A percentile compares a stretch with the other conserved stretches of the same genome.
These are phyloP conservation scores for Chrysotoxum bicinctum DNA, from an alignment of 2,888 invertebrate genomes.

Conservation along the genomic window DNA sequence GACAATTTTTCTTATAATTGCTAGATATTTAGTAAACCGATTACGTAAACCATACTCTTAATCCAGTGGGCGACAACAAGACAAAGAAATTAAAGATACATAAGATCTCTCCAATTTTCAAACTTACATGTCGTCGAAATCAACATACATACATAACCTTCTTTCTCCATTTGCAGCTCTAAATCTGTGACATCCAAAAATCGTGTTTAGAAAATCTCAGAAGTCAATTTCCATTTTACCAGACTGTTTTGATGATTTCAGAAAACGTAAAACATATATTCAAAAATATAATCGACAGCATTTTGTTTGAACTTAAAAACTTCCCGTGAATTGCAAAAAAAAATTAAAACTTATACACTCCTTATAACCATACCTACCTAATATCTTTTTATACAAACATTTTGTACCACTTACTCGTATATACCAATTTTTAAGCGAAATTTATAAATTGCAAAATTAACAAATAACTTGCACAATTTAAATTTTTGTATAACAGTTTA, in stretches of 20 bases:
- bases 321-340: neutral
- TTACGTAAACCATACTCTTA: too few relatives aligned
- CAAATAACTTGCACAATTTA: conserved; percentile 41
- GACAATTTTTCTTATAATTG: too few relatives aligned
- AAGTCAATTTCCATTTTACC: neutral
- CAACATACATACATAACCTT: too few relatives aligned
- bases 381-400: conserved; percentile 57
- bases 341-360: conserved; percentile 33
- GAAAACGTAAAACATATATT: neutral
- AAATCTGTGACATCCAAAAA: too few relatives aligned
- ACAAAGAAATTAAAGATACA: too few relatives aligned
- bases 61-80: too few relatives aligned
- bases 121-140: too few relatives aligned
- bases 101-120: too few relatives aligned
- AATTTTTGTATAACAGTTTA: neutral
- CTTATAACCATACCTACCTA: conserved; percentile 67
- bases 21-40: too few relatives aligned
- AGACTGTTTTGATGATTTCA: neutral
- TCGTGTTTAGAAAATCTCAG: too few relatives aligned
- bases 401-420: conserved; percentile 49
- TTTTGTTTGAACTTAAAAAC: neutral
- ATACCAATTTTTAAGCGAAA: conserved; percentile 40
- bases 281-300: neutral
- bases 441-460: conserved; percentile 30
- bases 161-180: too few relatives aligned